A percentile compares a stretch with the other conserved stretches of the same genome.
Conservation (phyloP, 2,113 vertebrate species). For the Corvus cornix region DNA sequence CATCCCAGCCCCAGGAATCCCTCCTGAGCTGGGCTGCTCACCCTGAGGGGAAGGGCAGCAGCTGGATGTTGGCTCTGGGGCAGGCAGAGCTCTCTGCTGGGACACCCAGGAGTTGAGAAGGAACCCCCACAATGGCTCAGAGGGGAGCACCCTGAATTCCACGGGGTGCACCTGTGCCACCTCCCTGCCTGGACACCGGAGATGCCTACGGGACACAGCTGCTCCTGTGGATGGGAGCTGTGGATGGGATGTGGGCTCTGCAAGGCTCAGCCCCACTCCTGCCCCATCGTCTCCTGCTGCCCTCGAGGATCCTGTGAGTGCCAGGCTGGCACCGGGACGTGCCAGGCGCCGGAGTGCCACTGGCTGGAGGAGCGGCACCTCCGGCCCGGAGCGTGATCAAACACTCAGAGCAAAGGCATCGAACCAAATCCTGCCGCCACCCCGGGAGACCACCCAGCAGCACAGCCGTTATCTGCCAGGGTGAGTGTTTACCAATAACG, state of each 20-base stretch:
- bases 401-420: conserved; percentile 74
- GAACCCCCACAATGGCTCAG: accelerated
- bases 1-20: background rate
- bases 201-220: background rate
- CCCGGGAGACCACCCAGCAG: conserved; percentile 84
- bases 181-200: background rate
- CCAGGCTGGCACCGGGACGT: background rate
- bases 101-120: background rate
- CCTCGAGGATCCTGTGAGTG: background rate
- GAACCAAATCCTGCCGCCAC: conserved; percentile 73
- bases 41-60: background rate
- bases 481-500: conserved; percentile 85
- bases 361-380: conserved; percentile 63
- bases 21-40: background rate
- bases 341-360: conserved; percentile 2
- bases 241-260: background rate
- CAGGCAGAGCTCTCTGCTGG: background rate
- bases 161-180: background rate
- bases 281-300: background rate
- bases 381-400: conserved; percentile 65
- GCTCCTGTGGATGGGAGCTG: background rate
- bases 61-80: background rate
- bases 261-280: background rate
- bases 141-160: background rate
- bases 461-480: conserved; percentile 83